Percentiles rank a stretch among this genome's conserved stretches.
Conservation (phyloP, 2,888 invertebrate species). For the Ecdyonurus torrentis region DNA sequence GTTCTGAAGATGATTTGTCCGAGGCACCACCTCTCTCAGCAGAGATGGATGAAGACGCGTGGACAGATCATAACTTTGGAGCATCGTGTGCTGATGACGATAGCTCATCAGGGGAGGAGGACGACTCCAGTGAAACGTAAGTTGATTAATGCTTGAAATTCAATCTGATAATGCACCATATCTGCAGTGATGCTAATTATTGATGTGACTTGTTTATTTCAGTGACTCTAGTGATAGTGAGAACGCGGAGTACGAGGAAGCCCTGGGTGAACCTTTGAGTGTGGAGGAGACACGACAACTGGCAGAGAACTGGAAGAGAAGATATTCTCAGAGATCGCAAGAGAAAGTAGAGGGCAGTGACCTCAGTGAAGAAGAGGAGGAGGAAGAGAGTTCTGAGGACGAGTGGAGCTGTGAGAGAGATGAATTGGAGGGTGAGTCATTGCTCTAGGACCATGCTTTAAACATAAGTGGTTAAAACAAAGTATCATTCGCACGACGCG, state of each 20-base stretch:
- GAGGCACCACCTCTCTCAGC: constrained; percentile 28
- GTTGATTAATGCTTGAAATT: neutral
- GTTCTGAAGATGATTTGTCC: neutral
- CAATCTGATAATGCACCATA: neutral
- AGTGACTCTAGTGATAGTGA: constrained; percentile 35
- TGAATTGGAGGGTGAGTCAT: constrained; percentile 31
- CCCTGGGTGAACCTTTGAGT: constrained; percentile 41
- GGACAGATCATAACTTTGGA: constrained; percentile 86
- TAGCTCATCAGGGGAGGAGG: constrained; percentile 26
- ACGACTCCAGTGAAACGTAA: neutral
- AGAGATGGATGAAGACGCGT: constrained; percentile 79
- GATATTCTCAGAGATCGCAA: constrained; percentile 26
- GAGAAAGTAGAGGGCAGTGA: constrained; percentile 10
- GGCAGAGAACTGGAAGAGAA: constrained; percentile 48
- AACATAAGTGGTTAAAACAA: too few species aligned
- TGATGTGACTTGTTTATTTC: neutral
- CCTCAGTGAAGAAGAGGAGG: constrained; percentile 13
- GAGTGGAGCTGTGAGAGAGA: constrained; percentile 29
- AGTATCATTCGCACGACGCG: too few species aligned
- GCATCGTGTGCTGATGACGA: constrained; percentile 53
- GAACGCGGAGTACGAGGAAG: constrained; percentile 45
- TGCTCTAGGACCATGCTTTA: too few species aligned
- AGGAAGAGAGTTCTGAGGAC: constrained; percentile 15
- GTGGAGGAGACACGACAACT: constrained; percentile 49
- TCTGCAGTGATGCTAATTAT: neutral